Evolutionary conservation across 2,888 invertebrate species (phyloP), one percentile per base, ranked within the genome.

Genomic region (Parnassius smintheus): DNA sequence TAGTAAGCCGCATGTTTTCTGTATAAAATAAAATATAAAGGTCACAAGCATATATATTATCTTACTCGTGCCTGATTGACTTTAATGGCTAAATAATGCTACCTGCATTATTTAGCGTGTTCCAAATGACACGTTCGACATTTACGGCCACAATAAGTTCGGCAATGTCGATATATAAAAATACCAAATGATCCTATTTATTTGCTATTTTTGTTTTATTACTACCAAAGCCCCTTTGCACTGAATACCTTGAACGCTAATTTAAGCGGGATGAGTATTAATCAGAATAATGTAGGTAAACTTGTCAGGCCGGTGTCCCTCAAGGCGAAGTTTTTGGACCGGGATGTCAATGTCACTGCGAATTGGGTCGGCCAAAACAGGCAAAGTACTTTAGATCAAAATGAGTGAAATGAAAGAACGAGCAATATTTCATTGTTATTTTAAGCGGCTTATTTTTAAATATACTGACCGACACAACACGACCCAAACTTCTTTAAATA

Each of bases 291-390:
- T 60, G 56, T 56, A 56, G 64, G 59, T 64, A 41, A 59, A 51
- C 48, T 18, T 52, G 56, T 59, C 59, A 52, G 49, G 9, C 41
- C 8, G 60, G 51, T 46, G 50, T 61, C 53, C 64, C 60, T 9
- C 60, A 58, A 64, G 61, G 58, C 22, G 41, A 22, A 25, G 49
- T 51, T 55, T 66, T 66, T 57, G 62, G 68, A 50, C 55, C 66
- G 62, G 41, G 54, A 56, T 62, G 54, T 67, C 65, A 66, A 65
- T 68, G 66, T 65, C 68, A 46, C 54, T 25, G 13, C 25, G 42
- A 60, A 64, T 56, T 60, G 57, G 59, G 61, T 62, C 62, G 48
- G 55, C 42, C 11, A n/a, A 56, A 59, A 56, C 52, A 25, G 64
- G 64, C 56, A 59, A 42, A 48, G 13, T 35, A 54, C 54, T 58